Base-by-base conservation (phyloP, 2,113 vertebrate genomes). In the Corythornis vintsioides region DNA sequence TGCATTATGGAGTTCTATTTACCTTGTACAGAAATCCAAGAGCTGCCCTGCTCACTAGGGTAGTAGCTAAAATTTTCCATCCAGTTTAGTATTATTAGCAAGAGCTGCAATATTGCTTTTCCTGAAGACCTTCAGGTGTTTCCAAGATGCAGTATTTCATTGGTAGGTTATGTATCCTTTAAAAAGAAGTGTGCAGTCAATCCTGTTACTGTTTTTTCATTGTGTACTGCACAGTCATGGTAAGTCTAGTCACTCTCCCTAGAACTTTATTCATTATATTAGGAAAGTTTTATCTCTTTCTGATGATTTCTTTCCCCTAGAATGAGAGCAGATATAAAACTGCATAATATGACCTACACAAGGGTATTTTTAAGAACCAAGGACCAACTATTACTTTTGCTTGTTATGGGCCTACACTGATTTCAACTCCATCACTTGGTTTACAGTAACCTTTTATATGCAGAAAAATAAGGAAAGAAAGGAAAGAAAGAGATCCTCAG, bases 391-490 rank as follows among this genome's bases (percentile, higher is more conserved):
- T 92, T 94, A 43, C 26, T n/a, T 92, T 92, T 94, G 40, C 38
- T 79, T 61, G 7, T 64, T 75, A 50, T 70, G 59, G 24, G 40
- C 60, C 77, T 87, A 89, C 24, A 93, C 80, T 75, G 93, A 92
- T 93, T 96, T 94, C 55, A 90, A 33, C 43, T 85, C 29, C 45
- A 63, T 91, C 76, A 88, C 35, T 93, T 95, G 81, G 79, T 96
- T 96, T 93, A 74, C 76, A 92, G 92, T 91, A 95, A 96, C 75
- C 57, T 97, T 96, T 95, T 95, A 84, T n/a, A 85, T 69, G 77
- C 72, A 79, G 86, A 90, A 91, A 74, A 93, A 83, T 26, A 82
- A 52, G 10, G 25, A 59, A 63, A 66, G 65, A 84, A 90, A 79
- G 77, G 70, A 80, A 65, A 85, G 17, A 77, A 73, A 72, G 42